phyloP scores from a whole-genome alignment of 2,797 vertebrate species.

The Gila robusta region DNA sequence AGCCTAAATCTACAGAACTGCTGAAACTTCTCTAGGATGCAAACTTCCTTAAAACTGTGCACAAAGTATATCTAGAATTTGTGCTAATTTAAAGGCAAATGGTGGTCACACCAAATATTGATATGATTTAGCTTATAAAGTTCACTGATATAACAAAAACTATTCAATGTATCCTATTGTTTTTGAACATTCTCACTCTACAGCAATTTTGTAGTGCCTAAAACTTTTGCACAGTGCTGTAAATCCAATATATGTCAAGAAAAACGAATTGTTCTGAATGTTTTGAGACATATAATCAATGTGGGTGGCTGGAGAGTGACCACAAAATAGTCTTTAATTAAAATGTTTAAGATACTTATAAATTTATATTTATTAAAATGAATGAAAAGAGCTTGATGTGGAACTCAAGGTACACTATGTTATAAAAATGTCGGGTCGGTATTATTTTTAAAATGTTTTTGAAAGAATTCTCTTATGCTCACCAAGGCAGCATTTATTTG shows the following conservation, averaged over 20 bases:
- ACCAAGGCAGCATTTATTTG: not conserved
- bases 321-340: not conserved
- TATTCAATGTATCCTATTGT: not conserved
- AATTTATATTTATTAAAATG: not conserved
- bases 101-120: conserved; percentile 5
- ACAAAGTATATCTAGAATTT: not conserved
- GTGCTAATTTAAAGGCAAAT: not conserved
- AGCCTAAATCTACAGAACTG: not conserved
- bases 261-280: not conserved
- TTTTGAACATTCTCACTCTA: not conserved
- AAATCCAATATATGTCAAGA: not conserved
- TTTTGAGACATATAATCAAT: not conserved
- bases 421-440: not conserved
- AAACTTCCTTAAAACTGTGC: not conserved
- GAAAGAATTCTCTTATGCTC: not conserved
- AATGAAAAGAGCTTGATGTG: not conserved
- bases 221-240: not conserved
- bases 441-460: not conserved
- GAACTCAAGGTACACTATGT: not conserved
- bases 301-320: not conserved
- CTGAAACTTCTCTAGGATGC: not conserved
- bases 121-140: not conserved
- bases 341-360: not conserved
- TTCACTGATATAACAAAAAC: not conserved
- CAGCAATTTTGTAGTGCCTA: not conserved